Base-by-base conservation (phyloP, 2,113 vertebrate genomes). In the Chunga burmeisteri region DNA sequence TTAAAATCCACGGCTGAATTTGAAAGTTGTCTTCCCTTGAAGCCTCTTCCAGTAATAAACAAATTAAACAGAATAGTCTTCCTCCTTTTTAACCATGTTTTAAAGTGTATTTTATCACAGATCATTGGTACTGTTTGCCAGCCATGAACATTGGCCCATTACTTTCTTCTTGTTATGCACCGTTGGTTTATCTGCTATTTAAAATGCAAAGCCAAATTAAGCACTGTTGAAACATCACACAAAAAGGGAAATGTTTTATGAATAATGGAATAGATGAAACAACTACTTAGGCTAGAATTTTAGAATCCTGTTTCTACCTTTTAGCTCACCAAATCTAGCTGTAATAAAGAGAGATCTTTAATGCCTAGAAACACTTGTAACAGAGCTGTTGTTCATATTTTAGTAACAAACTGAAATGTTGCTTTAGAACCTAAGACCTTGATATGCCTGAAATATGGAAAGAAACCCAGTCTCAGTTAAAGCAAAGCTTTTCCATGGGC, bases 151-250 rank as follows among this genome's bases (percentile, higher is more conserved):
- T 1, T 79, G 47, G 53, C 49, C 52, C 11, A 71, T 93, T 96
- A 95, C 68, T 82, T 94, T 91, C 38, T 70, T 95, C 68, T 88
- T 88, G 65, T 34, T 94, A 81, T 65, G 56, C 86, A 55, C 29
- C 50, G 67, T 56, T 90, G 74, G 74, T 86, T 97, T 93, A 91
- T 91, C 84, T 21, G 71, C 13, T 66, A 66, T 88, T 79, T 91
- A 88, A 95, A 96, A 95, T 88, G 53, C 52, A 95, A 93, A 93
- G 38, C 49, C 80, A 95, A 95, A 91, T 95, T 94, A 94, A 94
- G 70, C 25, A 67, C 58, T 40, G 55, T 63, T 93, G 91, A 88
- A 94, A 86, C 30, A 72, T 66, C 46, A 70, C 16, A 67, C 3
- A 3, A 78, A 75, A 94, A 89, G 89, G 19, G 26, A 91, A 92